Evolutionary conservation across 1,140 invertebrate genomes (phyloP), one percentile per base, ranked within the genome.

Genomic region (Drosophila lini): DNA sequence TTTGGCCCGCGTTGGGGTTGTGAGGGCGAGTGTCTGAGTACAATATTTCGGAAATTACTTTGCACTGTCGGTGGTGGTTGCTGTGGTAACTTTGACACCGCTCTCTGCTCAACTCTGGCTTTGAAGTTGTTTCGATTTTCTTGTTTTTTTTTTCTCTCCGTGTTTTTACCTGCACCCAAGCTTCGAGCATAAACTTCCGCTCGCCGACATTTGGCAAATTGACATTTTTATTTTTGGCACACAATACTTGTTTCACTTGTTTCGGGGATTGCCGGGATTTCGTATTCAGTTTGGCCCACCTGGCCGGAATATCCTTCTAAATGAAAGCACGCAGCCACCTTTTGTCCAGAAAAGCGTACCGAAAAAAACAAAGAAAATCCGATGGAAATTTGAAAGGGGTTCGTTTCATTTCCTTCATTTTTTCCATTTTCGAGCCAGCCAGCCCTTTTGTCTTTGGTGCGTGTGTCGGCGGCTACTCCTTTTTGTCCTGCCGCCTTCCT

Each of bases 1-100:
- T 65, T 63, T 64, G 63, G 56, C 61, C 71, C 61, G 50, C 61
- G 63, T 34, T 32, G 58, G 13, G 31, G 42, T 31, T 45, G 19
- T 53, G 58, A 56, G 41, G 53, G 59, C 50, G 61, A 67, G 58
- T 41, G 53, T 68, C 58, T 62, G 70, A 73, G 53, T 75, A 74
- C 59, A 75, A 78, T 85, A 86, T 83, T 86, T 83, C 84, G 83
- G 83, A 88, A 88, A 89, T 88, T 88, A 88, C 84, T 89, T 88
- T 84, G 74, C 83, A 70, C 80, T 78, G 69, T 45, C 75, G 75
- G 63, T 68, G 83, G 83, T 78, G 80, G 84, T 80, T 88, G 65
- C 71, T 78, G 80, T 31, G 83, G 83, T 68, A 88, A 77, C 83
- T 76, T 80, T 78, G 80, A 82, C 83, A 86, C 83, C 76, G 47